Conservation (phyloP, 2,797 vertebrate species). For the Myotis myotis region DNA sequence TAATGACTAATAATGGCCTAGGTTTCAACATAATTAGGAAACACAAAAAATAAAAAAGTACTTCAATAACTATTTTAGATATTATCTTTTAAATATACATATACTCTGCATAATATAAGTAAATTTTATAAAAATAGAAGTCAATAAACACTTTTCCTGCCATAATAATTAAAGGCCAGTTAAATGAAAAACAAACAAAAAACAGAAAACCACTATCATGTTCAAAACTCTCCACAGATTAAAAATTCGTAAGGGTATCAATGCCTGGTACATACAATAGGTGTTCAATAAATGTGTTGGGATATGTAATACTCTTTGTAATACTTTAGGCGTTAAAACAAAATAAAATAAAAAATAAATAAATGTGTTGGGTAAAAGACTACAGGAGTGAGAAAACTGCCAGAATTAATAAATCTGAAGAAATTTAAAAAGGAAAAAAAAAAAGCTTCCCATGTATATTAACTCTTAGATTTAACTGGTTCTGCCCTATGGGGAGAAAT, state of each 20-base stretch:
- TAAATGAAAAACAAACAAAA: not conserved
- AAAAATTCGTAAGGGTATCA: not conserved
- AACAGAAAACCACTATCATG: not conserved
- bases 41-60: conserved; percentile 3
- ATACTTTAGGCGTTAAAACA: too few relatives aligned
- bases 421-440: not conserved
- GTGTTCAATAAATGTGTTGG: not conserved
- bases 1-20: not conserved
- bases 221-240: not conserved
- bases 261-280: not conserved
- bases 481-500: not conserved
- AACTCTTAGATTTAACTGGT: not conserved
- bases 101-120: not conserved
- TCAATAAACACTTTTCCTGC: not conserved
- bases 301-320: too few relatives aligned
- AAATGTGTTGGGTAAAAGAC: not conserved
- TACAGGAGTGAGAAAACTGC: not conserved
- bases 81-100: not conserved
- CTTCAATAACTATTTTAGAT: not conserved
- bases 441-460: not conserved
- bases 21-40: not conserved
- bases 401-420: not conserved
- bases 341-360: too few relatives aligned
- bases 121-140: not conserved
- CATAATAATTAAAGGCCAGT: not conserved